A percentile compares a stretch with the other conserved stretches of the same genome.
phyloP scores from a whole-genome alignment of 2,888 invertebrate species.

The Napeogenes sylphis region DNA sequence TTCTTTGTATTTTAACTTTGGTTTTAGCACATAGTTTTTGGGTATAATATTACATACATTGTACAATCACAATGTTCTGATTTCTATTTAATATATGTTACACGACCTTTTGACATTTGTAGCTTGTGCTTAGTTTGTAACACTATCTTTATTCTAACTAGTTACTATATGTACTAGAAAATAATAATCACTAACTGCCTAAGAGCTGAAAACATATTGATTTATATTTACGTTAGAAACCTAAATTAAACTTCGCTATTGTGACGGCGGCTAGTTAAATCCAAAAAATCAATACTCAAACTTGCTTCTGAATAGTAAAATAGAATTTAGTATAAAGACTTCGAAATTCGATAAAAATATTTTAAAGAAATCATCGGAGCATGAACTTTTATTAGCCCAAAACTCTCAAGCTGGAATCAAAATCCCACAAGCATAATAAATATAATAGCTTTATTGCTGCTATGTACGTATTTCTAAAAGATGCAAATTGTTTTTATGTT shows the following conservation, averaged over 20 bases:
- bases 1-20: too few relatives aligned
- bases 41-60: neutral
- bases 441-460: neutral
- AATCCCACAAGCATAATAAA: constrained; percentile 15
- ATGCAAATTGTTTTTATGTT: constrained; percentile 50
- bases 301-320: constrained; percentile 25
- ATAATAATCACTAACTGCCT: too few relatives aligned
- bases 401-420: constrained; percentile 22
- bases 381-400: constrained; percentile 10
- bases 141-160: neutral
- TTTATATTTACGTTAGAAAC: neutral
- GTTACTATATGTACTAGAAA: too few relatives aligned
- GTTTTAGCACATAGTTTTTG: neutral
- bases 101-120: constrained; percentile 33
- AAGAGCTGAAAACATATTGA: neutral
- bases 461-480: constrained; percentile 24
- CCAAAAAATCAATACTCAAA: constrained; percentile 68
- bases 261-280: constrained; percentile 49
- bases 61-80: too few relatives aligned
- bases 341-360: neutral
- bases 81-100: neutral
- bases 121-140: constrained; percentile 12
- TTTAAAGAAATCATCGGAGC: constrained; percentile 13
- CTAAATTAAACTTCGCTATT: constrained; percentile 44
- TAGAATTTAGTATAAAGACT: constrained; percentile 23